Percentiles rank a stretch among this genome's conserved stretches.
Evolutionary conservation across 2,797 vertebrate species (phyloP).

Genomic region (Rhinoraja longicauda): DNA sequence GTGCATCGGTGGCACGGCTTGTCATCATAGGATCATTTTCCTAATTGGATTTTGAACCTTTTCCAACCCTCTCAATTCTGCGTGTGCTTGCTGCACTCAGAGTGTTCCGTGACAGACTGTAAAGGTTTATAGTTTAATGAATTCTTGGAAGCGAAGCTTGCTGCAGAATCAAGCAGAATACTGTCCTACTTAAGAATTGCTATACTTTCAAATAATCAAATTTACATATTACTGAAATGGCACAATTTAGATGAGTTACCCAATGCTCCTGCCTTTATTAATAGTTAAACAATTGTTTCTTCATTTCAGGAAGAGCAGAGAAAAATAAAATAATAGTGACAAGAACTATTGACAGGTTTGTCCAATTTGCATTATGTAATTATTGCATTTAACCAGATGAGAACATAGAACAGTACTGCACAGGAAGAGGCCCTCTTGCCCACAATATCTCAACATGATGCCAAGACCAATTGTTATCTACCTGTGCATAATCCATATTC

Average conservation of each 20-base stretch:
- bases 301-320: not conserved
- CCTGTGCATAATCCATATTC: too few species aligned
- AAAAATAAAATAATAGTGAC: not conserved
- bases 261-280: not conserved
- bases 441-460: too few species aligned
- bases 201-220: not conserved
- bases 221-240: not conserved
- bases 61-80: not conserved
- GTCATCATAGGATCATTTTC: not conserved
- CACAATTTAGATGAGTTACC: not conserved
- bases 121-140: not conserved
- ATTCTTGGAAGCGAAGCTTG: not conserved
- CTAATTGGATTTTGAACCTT: not conserved
- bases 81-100: not conserved
- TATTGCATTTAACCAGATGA: too few species aligned
- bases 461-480: too few species aligned
- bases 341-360: not conserved
- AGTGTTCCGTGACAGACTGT: not conserved
- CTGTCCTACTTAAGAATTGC: not conserved
- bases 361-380: not conserved
- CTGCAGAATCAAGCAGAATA: not conserved
- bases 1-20: not conserved
- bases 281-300: not conserved
- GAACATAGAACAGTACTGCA: too few species aligned
- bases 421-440: too few species aligned